Evolutionary conservation across 37 sponge, comb jelly and placozoan genomes (phyloP), one percentile per base, ranked within the genome.

Genomic region (Agelas oroides): DNA sequence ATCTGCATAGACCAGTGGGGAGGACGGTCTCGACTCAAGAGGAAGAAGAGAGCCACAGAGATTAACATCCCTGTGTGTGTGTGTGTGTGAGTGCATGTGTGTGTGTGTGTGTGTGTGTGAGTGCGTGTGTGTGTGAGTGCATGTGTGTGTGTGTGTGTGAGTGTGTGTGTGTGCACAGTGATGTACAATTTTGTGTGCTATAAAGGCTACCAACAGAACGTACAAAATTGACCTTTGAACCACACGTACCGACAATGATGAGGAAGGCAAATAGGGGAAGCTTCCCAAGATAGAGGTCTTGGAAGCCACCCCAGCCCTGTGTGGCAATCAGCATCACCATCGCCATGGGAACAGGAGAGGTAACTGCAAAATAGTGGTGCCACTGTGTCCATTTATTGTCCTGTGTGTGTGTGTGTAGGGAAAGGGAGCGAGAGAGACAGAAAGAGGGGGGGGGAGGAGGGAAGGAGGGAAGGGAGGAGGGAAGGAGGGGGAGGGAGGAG

Each of bases 321-420:
- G 79, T 35, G 11, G 91, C 88, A 18, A 93, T 65, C n/a, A 86
- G 40, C 31, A 95, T 53, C 32, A 95, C 32, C 69, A 87, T 73
- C 35, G 64, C 70, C 72, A 90, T 84, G n/a, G 94, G 96, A 59
- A 90, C 56, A 20, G 96, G 96, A 14, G 86, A 95, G 25, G 68
- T 40, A 28, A 94, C 79, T 5, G 85, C 96, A 87, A 95, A 95
- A 31, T 33, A 70, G 17, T 77, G 79, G 38, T 89, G 87, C 79
- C 71, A 88, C 21, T 33, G 19, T 31, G 95, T 83, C 96, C 96
- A 95, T 31, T 87, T 38, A 0, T 70, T 85, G 71, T 93, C 88
- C 96, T 66, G 67, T 66, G 67, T 66, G 30, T 24, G 27, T 66
- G 67, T 66, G 67, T 66, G 67, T 66, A 34, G 17, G 31, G 31